phyloP scores from a whole-genome alignment of 2,113 vertebrate species.

The Paralichthys olivaceus region DNA sequence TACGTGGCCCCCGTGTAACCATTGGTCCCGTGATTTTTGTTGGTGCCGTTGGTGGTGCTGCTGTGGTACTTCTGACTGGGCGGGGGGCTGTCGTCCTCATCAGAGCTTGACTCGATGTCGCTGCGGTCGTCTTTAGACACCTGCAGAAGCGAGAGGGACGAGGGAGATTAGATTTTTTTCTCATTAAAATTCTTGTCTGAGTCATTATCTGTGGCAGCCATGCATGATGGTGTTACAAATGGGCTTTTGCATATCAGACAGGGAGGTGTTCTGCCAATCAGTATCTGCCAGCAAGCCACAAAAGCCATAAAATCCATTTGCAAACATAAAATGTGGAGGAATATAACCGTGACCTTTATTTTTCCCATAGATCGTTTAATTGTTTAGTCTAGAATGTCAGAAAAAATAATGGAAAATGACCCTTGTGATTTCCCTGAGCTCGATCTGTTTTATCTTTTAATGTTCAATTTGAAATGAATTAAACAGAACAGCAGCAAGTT shows the following conservation, averaged over 20 bases:
- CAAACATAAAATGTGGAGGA: neutral
- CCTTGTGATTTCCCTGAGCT: neutral
- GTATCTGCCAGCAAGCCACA: conserved; percentile 9
- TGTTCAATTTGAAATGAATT: neutral
- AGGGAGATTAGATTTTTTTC: conserved; percentile 28
- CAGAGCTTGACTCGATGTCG: conserved; percentile 96
- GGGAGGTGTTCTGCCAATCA: conserved; percentile 38
- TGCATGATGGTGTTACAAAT: conserved; percentile 8
- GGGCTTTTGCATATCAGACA: neutral
- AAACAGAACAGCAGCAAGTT: neutral
- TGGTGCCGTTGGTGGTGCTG: conserved; percentile 89
- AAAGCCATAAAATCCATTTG: conserved; percentile 19
- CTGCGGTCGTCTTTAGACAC: conserved; percentile 95
- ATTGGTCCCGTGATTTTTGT: conserved; percentile 89
- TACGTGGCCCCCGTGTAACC: conserved; percentile 88
- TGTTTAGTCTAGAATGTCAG: neutral
- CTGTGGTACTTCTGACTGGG: conserved; percentile 86
- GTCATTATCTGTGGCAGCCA: conserved; percentile 45
- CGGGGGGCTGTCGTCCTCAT: conserved; percentile 89
- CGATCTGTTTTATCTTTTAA: neutral
- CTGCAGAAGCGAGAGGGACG: conserved; percentile 68
- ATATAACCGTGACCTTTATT: neutral
- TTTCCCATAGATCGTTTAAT: neutral
- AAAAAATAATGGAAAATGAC: conserved; percentile 1
- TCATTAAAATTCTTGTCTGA: conserved; percentile 37